These are phyloP conservation scores for Oceanodroma leucorhoa DNA, from an alignment of 2,797 vertebrate species.

Conservation along the genomic window DNA sequence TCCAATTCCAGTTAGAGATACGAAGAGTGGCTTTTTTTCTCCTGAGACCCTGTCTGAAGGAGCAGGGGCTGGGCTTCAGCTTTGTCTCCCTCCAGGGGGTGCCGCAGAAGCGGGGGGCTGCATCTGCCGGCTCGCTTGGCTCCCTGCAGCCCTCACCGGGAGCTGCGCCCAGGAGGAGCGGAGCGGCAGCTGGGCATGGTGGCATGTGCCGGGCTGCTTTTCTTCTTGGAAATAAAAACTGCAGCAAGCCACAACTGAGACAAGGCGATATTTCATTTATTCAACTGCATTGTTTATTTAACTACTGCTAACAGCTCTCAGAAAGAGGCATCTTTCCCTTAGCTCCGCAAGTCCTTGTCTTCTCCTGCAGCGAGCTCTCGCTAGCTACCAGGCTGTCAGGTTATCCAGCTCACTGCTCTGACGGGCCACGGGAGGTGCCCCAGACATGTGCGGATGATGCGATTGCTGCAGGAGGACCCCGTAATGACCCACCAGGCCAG, in stretches of 20 bases:
- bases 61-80: background rate
- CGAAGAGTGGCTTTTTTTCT: background rate
- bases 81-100: background rate
- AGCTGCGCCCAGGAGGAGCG: background rate
- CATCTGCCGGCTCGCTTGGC: accelerated
- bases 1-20: background rate
- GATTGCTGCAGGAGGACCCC: background rate
- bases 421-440: accelerated
- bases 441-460: accelerated
- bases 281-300: background rate
- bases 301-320: background rate
- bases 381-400: background rate
- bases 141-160: background rate
- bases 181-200: background rate
- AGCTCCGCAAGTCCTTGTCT: background rate
- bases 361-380: background rate
- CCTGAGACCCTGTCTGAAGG: background rate
- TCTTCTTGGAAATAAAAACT: background rate
- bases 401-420: background rate
- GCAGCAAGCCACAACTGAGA: background rate
- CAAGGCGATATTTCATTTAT: background rate
- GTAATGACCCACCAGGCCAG: background rate
- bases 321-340: background rate
- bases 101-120: background rate
- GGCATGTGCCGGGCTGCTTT: accelerated